Conservation (phyloP, 1,140 invertebrate species). For the Mesaphorura yosii region DNA sequence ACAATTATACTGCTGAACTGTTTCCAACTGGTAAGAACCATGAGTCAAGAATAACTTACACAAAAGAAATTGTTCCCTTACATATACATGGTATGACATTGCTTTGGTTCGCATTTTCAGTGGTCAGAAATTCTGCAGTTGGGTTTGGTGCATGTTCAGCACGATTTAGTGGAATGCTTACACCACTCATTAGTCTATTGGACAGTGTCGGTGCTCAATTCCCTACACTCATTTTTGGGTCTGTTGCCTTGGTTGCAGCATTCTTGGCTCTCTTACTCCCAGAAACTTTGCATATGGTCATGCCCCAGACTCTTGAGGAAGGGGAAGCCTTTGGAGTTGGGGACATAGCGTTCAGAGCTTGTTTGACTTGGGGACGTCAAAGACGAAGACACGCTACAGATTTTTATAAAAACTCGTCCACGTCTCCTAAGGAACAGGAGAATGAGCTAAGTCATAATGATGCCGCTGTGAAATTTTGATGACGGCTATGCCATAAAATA, state of each 20-base stretch:
- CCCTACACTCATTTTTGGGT: slow-evolving; percentile 59
- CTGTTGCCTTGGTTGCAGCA: slow-evolving; percentile 58
- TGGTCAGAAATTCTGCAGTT: slow-evolving; percentile 30
- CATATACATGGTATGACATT: too few species aligned
- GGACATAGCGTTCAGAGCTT: slow-evolving; percentile 44
- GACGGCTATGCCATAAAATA: too few species aligned
- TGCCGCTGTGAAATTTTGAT: too few species aligned
- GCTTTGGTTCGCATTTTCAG: not conserved
- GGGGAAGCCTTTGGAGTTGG: slow-evolving; percentile 65
- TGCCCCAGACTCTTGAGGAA: slow-evolving; percentile 65
- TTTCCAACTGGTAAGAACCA: slow-evolving; percentile 39
- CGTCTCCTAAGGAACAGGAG: too few species aligned
- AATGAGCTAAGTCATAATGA: too few species aligned
- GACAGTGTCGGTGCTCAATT: slow-evolving; percentile 48
- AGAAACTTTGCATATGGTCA: slow-evolving; percentile 63
- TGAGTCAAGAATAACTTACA: too few species aligned
- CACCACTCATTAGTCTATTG: slow-evolving; percentile 23
- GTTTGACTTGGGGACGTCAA: not conserved
- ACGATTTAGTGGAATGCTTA: slow-evolving; percentile 31
- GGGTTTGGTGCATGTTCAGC: slow-evolving; percentile 30
- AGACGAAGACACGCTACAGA: too few species aligned
- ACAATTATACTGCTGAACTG: slow-evolving; percentile 42
- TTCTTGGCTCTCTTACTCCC: slow-evolving; percentile 60
- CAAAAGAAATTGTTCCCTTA: too few species aligned
- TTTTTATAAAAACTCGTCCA: too few species aligned